Evolutionary conservation across 2,888 invertebrate species (phyloP), one percentile per base, ranked within the genome.

Genomic region (Hemicrepidius hirtus): DNA sequence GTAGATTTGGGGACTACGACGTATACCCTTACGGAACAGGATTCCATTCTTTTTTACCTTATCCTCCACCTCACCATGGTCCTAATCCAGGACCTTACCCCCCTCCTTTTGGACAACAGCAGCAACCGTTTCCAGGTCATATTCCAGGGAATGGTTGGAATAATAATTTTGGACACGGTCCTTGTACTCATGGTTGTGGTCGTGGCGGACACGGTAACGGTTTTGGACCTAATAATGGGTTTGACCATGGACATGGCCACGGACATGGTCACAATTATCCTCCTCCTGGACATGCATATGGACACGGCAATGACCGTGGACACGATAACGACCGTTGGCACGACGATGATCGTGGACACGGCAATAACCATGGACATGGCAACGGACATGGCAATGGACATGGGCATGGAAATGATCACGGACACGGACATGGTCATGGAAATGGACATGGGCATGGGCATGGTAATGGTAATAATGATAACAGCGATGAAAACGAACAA

Each of bases 281-380:
- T 28, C 4, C 28, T 32, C 9, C 21, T 53, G 53, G 65, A 21
- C 13, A 49, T 7, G 66, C 41, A 40, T 40, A 64, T n/a, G 64
- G 53, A 21, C 50, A 64, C 1, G 60, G 57, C 10, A 9, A 18
- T 35, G 40, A 6, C 5, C 44, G 5, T 5, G 44, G 16, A 7
- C 40, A 41, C n/a, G n/a, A n/a, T 6, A 28, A 28, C 6, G 28
- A 28, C 6, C 28, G 28, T 6, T 3, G 6, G 3, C 4, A 28
- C 28, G 28, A 28, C 28, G 28, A 28, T 28, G 28, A 28, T 6
- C 37, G 10, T 10, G 37, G 37, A 10, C 37, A 37, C 2, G 37
- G 37, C 12, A 37, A 37, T 10, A n/a, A n/a, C 3, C 37, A 37
- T 5, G 40, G 40, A 13, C n/a, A 46, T 46, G 46, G 46, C 1